A percentile compares a stretch with the other conserved stretches of the same genome.
phyloP scores from a whole-genome alignment of 2,113 vertebrate genomes.

The Motacilla alba region DNA sequence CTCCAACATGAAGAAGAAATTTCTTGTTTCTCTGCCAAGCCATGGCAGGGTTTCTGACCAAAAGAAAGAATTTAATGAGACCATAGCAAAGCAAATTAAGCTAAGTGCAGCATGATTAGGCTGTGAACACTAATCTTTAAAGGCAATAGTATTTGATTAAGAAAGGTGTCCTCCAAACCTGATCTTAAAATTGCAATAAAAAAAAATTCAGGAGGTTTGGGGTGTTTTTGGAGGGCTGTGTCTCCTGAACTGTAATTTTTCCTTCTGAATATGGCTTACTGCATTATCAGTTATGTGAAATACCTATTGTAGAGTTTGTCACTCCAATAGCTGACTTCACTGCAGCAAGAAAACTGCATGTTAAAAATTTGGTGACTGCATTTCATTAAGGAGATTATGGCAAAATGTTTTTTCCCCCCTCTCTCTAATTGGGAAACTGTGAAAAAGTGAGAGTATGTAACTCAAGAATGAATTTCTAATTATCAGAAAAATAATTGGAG shows the following conservation, averaged over 20 bases:
- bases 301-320: background rate
- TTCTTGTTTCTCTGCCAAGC: slow-evolving; percentile 60
- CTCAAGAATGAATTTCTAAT: background rate
- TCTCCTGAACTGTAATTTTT: background rate
- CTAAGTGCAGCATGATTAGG: slow-evolving; percentile 69
- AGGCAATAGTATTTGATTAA: slow-evolving; percentile 59
- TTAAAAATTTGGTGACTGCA: background rate
- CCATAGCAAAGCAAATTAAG: slow-evolving; percentile 75
- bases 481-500: background rate
- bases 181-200: background rate
- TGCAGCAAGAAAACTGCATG: slow-evolving; percentile 53
- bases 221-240: background rate
- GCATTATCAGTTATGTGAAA: background rate
- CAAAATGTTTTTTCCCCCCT: background rate
- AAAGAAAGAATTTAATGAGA: slow-evolving; percentile 75
- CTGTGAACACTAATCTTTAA: slow-evolving; percentile 65
- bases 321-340: slow-evolving; percentile 29
- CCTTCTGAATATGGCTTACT: background rate
- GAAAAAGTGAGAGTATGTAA: background rate
- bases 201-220: background rate
- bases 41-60: slow-evolving; percentile 67
- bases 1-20: background rate
- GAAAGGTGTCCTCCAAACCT: slow-evolving; percentile 30
- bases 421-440: background rate
- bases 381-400: slow-evolving; percentile 10